Evolutionary conservation across 1,140 invertebrate species (phyloP), one percentile per base, ranked within the genome.

Genomic region (Helicoverpa armigera): DNA sequence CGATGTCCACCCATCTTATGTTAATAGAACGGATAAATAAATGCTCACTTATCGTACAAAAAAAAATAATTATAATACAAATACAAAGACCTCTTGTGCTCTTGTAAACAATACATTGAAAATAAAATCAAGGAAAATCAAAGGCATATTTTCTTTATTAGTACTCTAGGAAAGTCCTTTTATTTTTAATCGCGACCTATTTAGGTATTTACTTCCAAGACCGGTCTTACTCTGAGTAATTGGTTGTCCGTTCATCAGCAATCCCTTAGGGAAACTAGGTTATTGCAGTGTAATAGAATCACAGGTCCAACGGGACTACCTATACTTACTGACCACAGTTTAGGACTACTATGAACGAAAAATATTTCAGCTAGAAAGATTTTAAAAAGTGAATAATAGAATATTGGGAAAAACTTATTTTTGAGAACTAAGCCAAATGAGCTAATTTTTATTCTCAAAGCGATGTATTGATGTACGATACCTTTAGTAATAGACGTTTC

Each of bases 211-310:
- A 53, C 2, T 35, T 29, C 16, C 23, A 51, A 69, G 31, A 10
- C 35, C 67, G 31, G 5, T 31, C 31, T 53, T 53, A 51, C 67
- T 53, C 18, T 23, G 13, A 70, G 50, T 70, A 70, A 70, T 70
- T 70, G 48, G 48, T 70, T 29, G 48, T 48, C 12, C 18, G 50
- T 51, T 70, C 50, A 70, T 70, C 67, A 53, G 67, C 50, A 29
- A 53, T 51, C 18, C 48, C 67, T 70, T 29, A 51, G 50, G 50
- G 50, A 51, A 70, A 53, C 67, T 70, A 53, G 50, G 50, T 53
- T 70, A 70, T 51, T 51, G 50, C 48, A 51, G 48, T 14, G 23
- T 51, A 70, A 53, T 70, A 5, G 67, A 70, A 70, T 70, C 67
- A 53, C 11, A 29, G 12, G 48, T 29, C 67, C 9, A 14, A 53